Conservation (phyloP, 1,140 invertebrate genomes). For the Mactra quadrangularis region DNA sequence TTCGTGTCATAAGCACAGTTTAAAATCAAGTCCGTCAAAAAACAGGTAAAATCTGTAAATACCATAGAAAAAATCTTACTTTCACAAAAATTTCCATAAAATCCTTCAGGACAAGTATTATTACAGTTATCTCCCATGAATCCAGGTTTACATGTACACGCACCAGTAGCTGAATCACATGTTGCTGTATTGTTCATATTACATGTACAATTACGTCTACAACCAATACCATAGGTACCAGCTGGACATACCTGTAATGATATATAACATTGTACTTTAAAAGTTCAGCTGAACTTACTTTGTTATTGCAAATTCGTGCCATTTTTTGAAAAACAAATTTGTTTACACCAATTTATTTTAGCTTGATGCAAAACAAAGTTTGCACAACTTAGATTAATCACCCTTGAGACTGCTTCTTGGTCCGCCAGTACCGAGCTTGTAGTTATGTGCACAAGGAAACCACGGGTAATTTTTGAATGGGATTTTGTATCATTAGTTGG, state of each 20-base stretch:
- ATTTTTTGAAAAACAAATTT: background rate
- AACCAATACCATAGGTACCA: conserved; percentile 65
- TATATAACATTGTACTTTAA: background rate
- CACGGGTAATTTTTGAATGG: too few species aligned
- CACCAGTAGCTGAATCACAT: conserved; percentile 91
- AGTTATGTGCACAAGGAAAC: too few species aligned
- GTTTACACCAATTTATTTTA: too few species aligned
- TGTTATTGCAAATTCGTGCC: too few species aligned
- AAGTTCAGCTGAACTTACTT: background rate
- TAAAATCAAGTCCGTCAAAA: background rate
- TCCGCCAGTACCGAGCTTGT: too few species aligned
- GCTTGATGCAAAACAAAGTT: background rate
- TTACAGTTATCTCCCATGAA: conserved; percentile 91
- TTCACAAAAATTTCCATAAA: conserved; percentile 84
- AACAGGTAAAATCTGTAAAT: background rate
- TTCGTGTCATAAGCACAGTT: too few species aligned
- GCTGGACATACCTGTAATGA: conserved; percentile 61
- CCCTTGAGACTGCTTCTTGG: too few species aligned
- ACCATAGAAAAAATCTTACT: too few species aligned
- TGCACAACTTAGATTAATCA: too few species aligned
- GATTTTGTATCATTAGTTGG: too few species aligned
- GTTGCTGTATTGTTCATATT: conserved; percentile 80
- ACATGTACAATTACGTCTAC: conserved; percentile 81
- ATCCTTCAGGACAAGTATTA: conserved; percentile 89
- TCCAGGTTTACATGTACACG: conserved; percentile 93